Evolutionary conservation across 2,113 vertebrate species (phyloP).

Genomic region (Rhinolophus sinicus): DNA sequence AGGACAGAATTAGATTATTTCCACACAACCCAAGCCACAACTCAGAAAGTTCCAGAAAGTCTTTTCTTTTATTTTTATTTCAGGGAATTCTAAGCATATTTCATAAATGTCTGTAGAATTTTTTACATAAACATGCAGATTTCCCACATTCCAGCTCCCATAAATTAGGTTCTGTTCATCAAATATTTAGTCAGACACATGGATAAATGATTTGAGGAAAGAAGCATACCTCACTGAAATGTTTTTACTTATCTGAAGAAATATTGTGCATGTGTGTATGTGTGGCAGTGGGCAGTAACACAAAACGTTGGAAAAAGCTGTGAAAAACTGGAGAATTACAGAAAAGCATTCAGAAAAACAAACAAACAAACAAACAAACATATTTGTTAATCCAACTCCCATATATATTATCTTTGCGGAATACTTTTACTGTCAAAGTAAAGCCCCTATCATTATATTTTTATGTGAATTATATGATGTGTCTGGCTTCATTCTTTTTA

Average conservation of each 20-base stretch:
- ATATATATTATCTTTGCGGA: background rate
- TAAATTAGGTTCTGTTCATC: slow-evolving; percentile 21
- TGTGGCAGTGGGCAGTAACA: background rate
- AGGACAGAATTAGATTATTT: background rate
- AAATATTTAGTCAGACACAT: background rate
- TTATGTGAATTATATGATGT: background rate
- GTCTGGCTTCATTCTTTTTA: background rate
- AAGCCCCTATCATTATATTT: background rate
- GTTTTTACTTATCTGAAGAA: background rate
- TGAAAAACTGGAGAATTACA: background rate
- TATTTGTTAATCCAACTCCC: background rate
- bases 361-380: background rate
- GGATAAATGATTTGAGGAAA: background rate
- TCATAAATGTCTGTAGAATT: slow-evolving; percentile 14
- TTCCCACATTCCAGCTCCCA: background rate
- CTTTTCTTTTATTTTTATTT: slow-evolving; percentile 24
- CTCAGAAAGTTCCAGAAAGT: background rate
- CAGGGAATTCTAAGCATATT: slow-evolving; percentile 4
- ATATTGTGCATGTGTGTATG: background rate
- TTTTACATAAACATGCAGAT: background rate
- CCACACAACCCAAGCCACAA: background rate
- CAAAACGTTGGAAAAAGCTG: background rate
- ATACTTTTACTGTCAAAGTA: background rate
- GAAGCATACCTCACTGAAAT: background rate
- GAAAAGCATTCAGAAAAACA: background rate